Evolutionary conservation across 2,888 invertebrate genomes (phyloP).

Genomic region (Hipparchia semele): DNA sequence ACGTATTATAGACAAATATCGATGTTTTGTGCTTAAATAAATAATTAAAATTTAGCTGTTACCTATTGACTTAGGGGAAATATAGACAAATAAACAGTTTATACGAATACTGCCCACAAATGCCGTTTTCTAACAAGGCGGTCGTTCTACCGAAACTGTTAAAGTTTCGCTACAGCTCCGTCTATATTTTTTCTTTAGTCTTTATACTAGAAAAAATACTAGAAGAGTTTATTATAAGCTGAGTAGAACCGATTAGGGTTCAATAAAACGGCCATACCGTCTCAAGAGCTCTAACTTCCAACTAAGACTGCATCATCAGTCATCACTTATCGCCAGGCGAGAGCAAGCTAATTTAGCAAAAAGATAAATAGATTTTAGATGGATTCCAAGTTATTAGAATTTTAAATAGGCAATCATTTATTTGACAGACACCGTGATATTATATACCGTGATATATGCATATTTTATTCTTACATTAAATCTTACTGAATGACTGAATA

Average conservation of each 20-base stretch:
- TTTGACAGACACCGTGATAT: background rate
- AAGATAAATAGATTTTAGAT: background rate
- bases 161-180: background rate
- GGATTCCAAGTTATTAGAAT: background rate
- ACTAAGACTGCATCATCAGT: too few species aligned
- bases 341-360: background rate
- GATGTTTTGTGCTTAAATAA: background rate
- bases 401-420: background rate
- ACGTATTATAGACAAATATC: background rate
- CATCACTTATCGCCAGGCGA: too few species aligned
- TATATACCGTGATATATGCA: background rate
- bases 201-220: background rate
- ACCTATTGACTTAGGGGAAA: background rate
- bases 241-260: too few species aligned
- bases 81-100: background rate
- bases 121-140: background rate
- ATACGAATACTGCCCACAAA: background rate
- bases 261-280: too few species aligned
- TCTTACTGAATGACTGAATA: constrained; percentile 21
- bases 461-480: background rate
- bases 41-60: background rate
- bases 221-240: too few species aligned
- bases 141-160: background rate
- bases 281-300: too few species aligned
- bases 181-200: constrained; percentile 8